Conservation (phyloP, 2,888 invertebrate species). For the Mythimna loreyi region DNA sequence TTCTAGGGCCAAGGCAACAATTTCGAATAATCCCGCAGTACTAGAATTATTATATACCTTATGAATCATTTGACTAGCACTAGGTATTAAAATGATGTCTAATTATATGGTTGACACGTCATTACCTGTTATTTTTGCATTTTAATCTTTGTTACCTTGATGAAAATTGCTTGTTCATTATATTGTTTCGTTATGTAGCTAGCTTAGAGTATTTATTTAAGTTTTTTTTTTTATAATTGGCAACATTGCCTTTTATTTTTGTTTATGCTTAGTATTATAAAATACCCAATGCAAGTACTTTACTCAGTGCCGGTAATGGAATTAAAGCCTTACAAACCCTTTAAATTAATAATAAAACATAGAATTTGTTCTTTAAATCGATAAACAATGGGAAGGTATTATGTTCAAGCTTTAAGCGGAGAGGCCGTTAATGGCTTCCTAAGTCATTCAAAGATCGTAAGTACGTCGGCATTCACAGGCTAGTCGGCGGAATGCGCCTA, state of each 20-base stretch:
- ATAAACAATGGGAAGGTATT: constrained; percentile 69
- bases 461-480: constrained; percentile 80
- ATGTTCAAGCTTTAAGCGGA: constrained; percentile 67
- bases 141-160: constrained; percentile 17
- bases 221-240: too few relatives aligned
- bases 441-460: constrained; percentile 80
- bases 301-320: too few relatives aligned
- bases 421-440: constrained; percentile 76
- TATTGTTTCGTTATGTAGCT: neutral
- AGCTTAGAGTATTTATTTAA: too few relatives aligned
- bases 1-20: too few relatives aligned
- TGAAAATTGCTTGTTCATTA: constrained; percentile 1
- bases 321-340: constrained; percentile 5
- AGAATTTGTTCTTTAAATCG: constrained; percentile 60
- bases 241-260: too few relatives aligned
- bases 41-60: too few relatives aligned
- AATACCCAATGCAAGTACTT: too few relatives aligned
- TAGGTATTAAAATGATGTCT: neutral
- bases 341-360: constrained; percentile 43
- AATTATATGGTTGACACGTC: constrained; percentile 1
- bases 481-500: constrained; percentile 82
- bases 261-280: too few relatives aligned
- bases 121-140: constrained; percentile 7
- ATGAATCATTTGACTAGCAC: too few relatives aligned
- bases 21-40: too few relatives aligned